Conservation (phyloP, 2,888 invertebrate species). For the Lampropteryx suffumata region DNA sequence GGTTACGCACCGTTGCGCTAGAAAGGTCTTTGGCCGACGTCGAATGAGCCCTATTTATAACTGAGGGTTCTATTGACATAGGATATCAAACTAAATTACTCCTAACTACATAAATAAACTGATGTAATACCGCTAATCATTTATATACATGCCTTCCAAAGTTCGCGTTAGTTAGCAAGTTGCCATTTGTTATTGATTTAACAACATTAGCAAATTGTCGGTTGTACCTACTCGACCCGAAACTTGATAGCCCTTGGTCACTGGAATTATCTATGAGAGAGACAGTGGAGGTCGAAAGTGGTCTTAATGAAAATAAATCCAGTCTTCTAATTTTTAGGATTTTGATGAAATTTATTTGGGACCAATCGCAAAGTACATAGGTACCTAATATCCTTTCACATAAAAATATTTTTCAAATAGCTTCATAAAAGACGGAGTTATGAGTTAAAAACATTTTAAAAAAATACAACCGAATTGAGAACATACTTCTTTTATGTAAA, state of each 20-base stretch:
- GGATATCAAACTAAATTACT: conserved; percentile 17
- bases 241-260: conserved; percentile 74
- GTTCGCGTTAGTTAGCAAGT: conserved; percentile 12
- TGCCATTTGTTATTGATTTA: conserved; percentile 32
- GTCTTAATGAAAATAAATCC: no score
- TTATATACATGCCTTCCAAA: neutral
- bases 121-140: neutral
- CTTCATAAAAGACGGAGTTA: no score
- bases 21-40: conserved; percentile 43
- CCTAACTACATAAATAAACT: conserved; percentile 9
- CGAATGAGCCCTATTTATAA: conserved; percentile 31
- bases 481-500: no score
- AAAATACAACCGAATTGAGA: no score
- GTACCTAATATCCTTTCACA: no score
- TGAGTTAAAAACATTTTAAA: no score
- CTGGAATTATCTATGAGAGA: conserved; percentile 53
- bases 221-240: conserved; percentile 64
- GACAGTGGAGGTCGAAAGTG: conserved; percentile 32
- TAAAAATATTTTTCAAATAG: no score
- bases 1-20: conserved; percentile 60
- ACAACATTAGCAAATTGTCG: conserved; percentile 59
- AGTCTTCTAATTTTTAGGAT: no score
- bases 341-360: no score
- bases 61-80: conserved; percentile 23
- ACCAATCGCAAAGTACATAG: no score